Evolutionary conservation across 2,113 vertebrate genomes (phyloP).

Genomic region (Oreocharis arfaki): DNA sequence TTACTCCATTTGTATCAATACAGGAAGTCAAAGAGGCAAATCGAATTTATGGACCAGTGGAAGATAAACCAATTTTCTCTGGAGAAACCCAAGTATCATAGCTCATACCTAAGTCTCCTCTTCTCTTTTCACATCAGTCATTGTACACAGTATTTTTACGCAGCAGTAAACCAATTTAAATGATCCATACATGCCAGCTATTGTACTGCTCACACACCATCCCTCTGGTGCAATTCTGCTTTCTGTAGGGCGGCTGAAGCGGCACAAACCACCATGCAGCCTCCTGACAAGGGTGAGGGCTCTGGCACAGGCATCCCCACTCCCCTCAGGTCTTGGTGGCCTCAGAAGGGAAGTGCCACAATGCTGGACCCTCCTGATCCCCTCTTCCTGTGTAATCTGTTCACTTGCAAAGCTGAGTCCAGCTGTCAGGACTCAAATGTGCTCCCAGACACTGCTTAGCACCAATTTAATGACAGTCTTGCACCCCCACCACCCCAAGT

Average conservation of each 20-base stretch:
- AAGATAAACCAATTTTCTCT: constrained; percentile 83
- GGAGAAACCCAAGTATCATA: constrained; percentile 74
- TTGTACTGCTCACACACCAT: background rate
- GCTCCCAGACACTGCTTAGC: background rate
- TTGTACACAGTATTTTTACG: background rate
- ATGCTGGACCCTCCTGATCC: background rate
- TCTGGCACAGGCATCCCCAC: rapidly evolving
- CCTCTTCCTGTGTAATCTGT: background rate
- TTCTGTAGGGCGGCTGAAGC: background rate
- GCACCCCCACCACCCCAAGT: too few relatives aligned
- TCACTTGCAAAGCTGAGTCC: background rate
- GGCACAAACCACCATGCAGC: background rate
- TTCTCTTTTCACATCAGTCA: constrained; percentile 56
- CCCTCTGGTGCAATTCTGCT: background rate
- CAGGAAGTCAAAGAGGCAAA: constrained; percentile 85
- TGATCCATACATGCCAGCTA: constrained; percentile 18
- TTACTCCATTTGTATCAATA: constrained; percentile 80
- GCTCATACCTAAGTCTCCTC: constrained; percentile 59
- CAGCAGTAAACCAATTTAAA: constrained; percentile 41
- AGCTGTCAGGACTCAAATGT: background rate
- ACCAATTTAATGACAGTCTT: background rate
- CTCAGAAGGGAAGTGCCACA: background rate
- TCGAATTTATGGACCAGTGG: constrained; percentile 83
- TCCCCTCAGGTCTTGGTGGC: background rate
- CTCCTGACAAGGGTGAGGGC: background rate